Evolutionary conservation across 2,113 vertebrate species (phyloP), one percentile per base, ranked within the genome.

Genomic region (Podarcis muralis): DNA sequence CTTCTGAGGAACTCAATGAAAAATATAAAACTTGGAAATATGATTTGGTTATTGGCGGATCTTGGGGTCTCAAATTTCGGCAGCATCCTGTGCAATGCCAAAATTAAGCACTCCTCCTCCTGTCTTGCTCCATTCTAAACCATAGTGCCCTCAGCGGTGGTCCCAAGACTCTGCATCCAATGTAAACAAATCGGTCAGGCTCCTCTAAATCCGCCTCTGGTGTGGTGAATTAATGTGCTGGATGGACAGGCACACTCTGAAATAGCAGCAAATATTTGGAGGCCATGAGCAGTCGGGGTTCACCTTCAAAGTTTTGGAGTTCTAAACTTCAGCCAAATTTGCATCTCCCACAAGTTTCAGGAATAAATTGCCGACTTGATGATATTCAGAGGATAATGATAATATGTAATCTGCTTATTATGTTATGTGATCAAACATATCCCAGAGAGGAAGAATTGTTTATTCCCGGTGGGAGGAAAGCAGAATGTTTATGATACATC

Each of bases 341-440:
- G 91, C 94, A 96, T 96, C 95, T 96, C 95, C 93, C 95, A 62
- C 78, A 95, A 88, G 95, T 94, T 74, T 94, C 85, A 95, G 93
- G 93, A 96, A 95, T 95, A 95, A 95, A 96, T 96, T 97, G 95
- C 89, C 89, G 95, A 93, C 96, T 94, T 94, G 93, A 93, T 95
- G 91, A 95, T 95, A 96, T 96, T 93, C 81, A 81, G 86, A 87
- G 81, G 86, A 90, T 95, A 96, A 96, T 95, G 88, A 94, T 95
- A 83, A 91, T 87, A 84, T 80, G 89, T 85, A 91, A 93, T 91
- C 92, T 93, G 88, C 88, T 81, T 94, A 90, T 95, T 97, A 93
- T 81, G 68, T 95, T 96, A 93, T 85, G 90, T 88, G 93, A 94
- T 95, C 94, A 91, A 57, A 81, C 91, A 76, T 94, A 94, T 95